Base-by-base conservation (phyloP, 64 coral and sea anemone species). In the Catalaphyllia jardinei region DNA sequence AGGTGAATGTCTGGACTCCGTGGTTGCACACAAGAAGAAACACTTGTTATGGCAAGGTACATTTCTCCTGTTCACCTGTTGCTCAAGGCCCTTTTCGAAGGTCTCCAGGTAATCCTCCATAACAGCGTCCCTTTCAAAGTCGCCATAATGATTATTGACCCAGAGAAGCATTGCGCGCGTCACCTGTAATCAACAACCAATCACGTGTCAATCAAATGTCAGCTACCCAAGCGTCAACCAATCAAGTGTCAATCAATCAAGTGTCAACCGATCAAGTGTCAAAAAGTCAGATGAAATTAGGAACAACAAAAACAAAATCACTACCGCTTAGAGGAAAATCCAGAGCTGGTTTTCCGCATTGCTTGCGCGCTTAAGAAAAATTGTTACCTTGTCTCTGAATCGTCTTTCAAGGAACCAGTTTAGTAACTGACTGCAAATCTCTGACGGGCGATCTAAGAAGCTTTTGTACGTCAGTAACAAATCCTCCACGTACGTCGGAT, bases 401-500 rank as follows among this genome's bases (percentile, higher is more conserved):
- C 87, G 85, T 39, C 76, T 85, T 33, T 91, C 87, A 74, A 89
- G 88, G 60, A 99, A 99, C 94, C 97, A 99, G 88, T 91, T 93
- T 16, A 99, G 88, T 20, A 99, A 79, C 52, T 93, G 83, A 16
- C 94, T 86, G 61, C 97, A 99, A 2, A 99, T 99, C 86, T 99
- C 86, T n/a, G 85, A 86, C 24, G 97, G 94, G 78, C 93, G 82
- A 46, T 95, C 94, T 18, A 91, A 81, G 71, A 95, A 99, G 1
- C 94, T 93, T 73, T 93, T 93, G 67, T 93, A 99, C 3, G 94
- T 99, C 7, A 99, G 73, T 50, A 99, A 75, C 73, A 99, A 93
- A 80, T 99, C 97, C 63, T 99, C 97, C 30, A 99, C 97, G 67
- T 92, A 99, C 0, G 97, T 95, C 57, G 97, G 97, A 49, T 99